Base-by-base conservation (phyloP, 2,113 vertebrate genomes). In the Burhinus oedicnemus region DNA sequence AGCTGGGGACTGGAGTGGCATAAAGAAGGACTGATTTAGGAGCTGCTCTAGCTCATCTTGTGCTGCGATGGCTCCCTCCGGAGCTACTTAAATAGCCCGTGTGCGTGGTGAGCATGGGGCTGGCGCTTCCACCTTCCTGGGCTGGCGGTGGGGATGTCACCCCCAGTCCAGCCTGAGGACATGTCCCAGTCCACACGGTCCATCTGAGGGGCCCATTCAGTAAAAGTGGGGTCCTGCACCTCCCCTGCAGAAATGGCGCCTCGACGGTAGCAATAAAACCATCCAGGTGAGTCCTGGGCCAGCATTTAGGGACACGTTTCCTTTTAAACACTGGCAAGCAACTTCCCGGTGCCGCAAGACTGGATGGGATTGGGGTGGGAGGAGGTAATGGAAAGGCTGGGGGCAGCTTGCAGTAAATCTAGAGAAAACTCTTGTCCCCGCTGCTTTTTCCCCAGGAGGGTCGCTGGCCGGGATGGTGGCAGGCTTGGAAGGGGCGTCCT, bases 191-290 rank as follows among this genome's bases (percentile, higher is more conserved):
- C n/a, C 1, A 0, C 1, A 0, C 2, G 47, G 32, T 19, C n/a
- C 29, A 20, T 10, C 61, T 2, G 5, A 52, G n/a, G 55, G 36
- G 5, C 6, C 25, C 13, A 0, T 3, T n/a, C 36, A 8, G 7
- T 5, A 12, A 2, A 15, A 82, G 15, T 4, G 8, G 19, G 23
- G 18, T 51, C 51, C 49, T 36, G 38, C 54, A 12, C 68, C 30
- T 64, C 81, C 76, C 3, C 0, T 5, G 42, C 54, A 21, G 29
- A 40, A 47, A 27, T 1, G 8, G 9, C 8, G 8, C 16, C 23
- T 15, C 3, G 0, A 6, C 0, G 1, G 5, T 5, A 29, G n/a
- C n/a, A 49, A 4, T 2, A 6, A 52, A 76, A 30, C 30, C 60
- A 40, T 6, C 25, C 42, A n/a, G 89, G 47, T 0, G 12, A 26